These are phyloP conservation scores for Neogale vison DNA, from an alignment of 2,113 vertebrate species.

Conservation along the genomic window DNA sequence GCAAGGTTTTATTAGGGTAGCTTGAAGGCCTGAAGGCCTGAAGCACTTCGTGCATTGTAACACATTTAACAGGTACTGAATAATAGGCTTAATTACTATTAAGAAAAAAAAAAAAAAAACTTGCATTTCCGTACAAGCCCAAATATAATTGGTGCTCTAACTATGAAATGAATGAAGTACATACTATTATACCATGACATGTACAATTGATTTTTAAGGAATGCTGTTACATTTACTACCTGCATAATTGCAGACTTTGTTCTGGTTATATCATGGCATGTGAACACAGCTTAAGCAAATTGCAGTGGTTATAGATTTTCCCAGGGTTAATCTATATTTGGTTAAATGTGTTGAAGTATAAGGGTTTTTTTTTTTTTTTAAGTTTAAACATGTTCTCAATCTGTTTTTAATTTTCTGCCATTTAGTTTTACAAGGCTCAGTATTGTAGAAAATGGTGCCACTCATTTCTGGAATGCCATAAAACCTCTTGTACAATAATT, in stretches of 20 bases:
- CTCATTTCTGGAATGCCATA: constrained; percentile 48
- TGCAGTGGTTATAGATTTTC: neutral
- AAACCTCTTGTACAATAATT: constrained; percentile 32
- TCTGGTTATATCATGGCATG: neutral
- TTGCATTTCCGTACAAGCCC: neutral
- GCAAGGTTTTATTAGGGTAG: neutral
- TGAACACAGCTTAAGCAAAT: constrained; percentile 18
- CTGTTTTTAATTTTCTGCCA: constrained; percentile 20
- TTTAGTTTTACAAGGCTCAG: constrained; percentile 54
- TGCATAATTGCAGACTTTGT: neutral
- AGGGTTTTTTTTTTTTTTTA: neutral
- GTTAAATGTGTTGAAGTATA: constrained; percentile 40
- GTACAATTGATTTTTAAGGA: constrained; percentile 29
- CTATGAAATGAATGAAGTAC: neutral
- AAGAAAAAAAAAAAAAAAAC: neutral
- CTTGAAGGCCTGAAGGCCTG: neutral
- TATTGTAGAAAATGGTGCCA: neutral
- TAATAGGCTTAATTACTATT: neutral
- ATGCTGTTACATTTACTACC: constrained; percentile 11
- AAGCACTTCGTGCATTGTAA: neutral
- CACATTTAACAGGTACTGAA: neutral
- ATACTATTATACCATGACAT: neutral
- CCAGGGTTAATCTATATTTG: constrained; percentile 34
- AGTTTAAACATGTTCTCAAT: constrained; percentile 50
- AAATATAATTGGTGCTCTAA: neutral